Base-by-base conservation (phyloP, 2,888 invertebrate genomes). In the Poecilus cupreus region DNA sequence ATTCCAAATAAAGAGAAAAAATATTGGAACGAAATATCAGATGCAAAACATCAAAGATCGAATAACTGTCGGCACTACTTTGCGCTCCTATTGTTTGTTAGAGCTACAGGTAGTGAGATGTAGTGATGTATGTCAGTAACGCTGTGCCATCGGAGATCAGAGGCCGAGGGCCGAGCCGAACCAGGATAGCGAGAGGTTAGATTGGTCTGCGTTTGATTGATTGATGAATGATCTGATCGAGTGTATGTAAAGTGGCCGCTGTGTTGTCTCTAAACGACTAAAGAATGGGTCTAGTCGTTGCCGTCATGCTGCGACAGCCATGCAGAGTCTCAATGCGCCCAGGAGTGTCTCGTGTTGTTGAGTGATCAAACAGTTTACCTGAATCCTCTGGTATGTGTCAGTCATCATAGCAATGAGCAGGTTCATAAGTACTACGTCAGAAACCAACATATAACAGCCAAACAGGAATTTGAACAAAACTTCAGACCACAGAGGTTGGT, bases 371-470 rank as follows among this genome's bases (percentile, higher is more conserved):
- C 86, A 87, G 88, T 90, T 92, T 94, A 95, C 97, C 93, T 99
- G 98, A 89, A 99, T 99, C 89, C 98, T 93, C 90, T 99, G 99
- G 90, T 99, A 99, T 83, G 99, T 99, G 93, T 99, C 99, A 88
- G 98, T 98, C 98, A 99, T 99, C 99, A 99, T 99, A 92, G 99
- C 99, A 93, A 99, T 99, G 89, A 99, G 95, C 85, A 99, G 94
- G 91, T 99, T 99, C 91, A 99, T 99, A 86, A 99, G 94, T 87
- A 99, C 99, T 89, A 99, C 97, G 88, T 99, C 96, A 84, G 98
- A 98, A 87, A 99, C 98, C 94, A 99, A 93, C 97, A 99, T 96
- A 92, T 99, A 99, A 88, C 97, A 94, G 86, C 96, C 96, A 90
- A 95, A 96, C 85, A 95, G 94, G 88, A 96, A 92, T 92, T 96